A percentile compares a stretch with the other conserved stretches of the same genome.
phyloP scores from a whole-genome alignment of 2,113 vertebrate species.

The Ranitomeya imitator region DNA sequence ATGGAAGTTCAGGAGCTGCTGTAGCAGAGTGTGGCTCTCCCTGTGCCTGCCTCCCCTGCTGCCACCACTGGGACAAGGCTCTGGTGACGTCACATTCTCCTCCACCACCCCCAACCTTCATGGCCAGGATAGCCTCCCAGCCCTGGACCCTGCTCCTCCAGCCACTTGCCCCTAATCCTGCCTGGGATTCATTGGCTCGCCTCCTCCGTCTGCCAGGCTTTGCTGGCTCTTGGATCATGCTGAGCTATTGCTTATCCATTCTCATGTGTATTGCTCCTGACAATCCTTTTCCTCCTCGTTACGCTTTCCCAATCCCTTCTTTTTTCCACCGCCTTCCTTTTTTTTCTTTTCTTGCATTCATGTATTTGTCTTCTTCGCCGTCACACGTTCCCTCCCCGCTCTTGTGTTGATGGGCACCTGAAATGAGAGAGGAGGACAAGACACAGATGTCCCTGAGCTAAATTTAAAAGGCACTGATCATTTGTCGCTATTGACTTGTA shows the following conservation, averaged over 20 bases:
- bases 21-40: conserved; percentile 37
- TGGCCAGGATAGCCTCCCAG: conserved; percentile 11
- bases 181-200: conserved; percentile 7
- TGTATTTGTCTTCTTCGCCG: conserved; percentile 16
- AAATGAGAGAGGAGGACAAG: conserved; percentile 46
- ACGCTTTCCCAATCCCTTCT: conserved; percentile 3
- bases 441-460: conserved; percentile 46
- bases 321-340: conserved; percentile 9
- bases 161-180: conserved; percentile 8
- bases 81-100: conserved; percentile 37
- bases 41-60: conserved; percentile 24
- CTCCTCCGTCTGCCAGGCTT: neutral
- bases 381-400: neutral
- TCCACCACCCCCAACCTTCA: conserved; percentile 41
- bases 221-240: conserved; percentile 17
- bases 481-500: conserved; percentile 52
- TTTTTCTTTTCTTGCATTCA: neutral
- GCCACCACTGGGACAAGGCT: conserved; percentile 53
- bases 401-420: conserved; percentile 38
- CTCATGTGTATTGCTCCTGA: conserved; percentile 12
- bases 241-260: conserved; percentile 18
- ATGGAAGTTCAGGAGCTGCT: conserved; percentile 62
- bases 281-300: conserved; percentile 7
- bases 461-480: conserved; percentile 54
- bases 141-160: neutral